phyloP scores from a whole-genome alignment of 2,888 invertebrate genomes.

The Baccha elongata region DNA sequence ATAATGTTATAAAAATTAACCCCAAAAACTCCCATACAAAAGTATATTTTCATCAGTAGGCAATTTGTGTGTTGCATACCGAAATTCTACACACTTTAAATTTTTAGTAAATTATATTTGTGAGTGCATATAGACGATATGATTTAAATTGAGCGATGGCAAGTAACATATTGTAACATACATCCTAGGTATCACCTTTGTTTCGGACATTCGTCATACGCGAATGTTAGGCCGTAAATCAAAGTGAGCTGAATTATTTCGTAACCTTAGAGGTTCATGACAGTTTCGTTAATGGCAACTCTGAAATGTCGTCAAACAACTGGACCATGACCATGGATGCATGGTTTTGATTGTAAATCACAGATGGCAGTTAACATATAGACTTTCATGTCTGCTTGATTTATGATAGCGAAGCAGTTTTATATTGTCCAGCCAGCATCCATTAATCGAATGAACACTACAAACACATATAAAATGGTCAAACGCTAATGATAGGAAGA shows the following conservation, averaged over 20 bases:
- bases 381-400: slow-evolving; percentile 59
- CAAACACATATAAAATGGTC: slow-evolving; percentile 4
- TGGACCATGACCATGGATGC: slow-evolving; percentile 86
- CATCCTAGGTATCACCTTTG: slow-evolving; percentile 51
- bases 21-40: slow-evolving; percentile 12
- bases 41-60: slow-evolving; percentile 46
- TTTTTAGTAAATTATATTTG: slow-evolving; percentile 11
- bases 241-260: slow-evolving; percentile 56
- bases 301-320: slow-evolving; percentile 52
- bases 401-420: slow-evolving; percentile 40
- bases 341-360: slow-evolving; percentile 69
- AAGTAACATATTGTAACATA: slow-evolving; percentile 38
- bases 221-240: slow-evolving; percentile 69
- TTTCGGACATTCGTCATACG: slow-evolving; percentile 62
- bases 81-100: slow-evolving; percentile 15
- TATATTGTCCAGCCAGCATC: slow-evolving; percentile 12
- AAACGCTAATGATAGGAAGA: slow-evolving; percentile 5
- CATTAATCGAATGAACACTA: slow-evolving; percentile 18
- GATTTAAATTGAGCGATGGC: slow-evolving; percentile 30
- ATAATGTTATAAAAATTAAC: slow-evolving; percentile 78
- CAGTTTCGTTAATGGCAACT: slow-evolving; percentile 62
- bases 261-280: slow-evolving; percentile 32
- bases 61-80: background rate
- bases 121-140: slow-evolving; percentile 20
- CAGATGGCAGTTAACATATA: slow-evolving; percentile 65